A percentile compares a stretch with the other conserved stretches of the same genome.
Conservation (phyloP, 2,797 vertebrate genomes). For the Amniataba percoides region DNA sequence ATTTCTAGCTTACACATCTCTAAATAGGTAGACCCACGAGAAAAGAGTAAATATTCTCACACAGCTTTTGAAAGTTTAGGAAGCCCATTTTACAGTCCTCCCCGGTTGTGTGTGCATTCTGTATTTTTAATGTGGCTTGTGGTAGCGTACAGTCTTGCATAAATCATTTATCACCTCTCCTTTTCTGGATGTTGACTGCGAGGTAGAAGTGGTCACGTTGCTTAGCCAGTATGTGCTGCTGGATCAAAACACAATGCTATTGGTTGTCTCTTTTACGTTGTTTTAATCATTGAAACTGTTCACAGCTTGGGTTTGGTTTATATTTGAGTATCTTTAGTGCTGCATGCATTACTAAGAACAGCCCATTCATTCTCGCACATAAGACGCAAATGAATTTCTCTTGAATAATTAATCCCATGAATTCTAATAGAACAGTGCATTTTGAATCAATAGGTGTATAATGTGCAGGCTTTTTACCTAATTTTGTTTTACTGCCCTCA, state of each 20-base stretch:
- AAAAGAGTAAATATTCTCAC: constrained; percentile 30
- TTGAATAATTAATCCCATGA: constrained; percentile 36
- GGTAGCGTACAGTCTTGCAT: constrained; percentile 45
- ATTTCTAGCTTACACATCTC: constrained; percentile 1
- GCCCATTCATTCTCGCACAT: constrained; percentile 17
- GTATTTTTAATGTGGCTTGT: constrained; percentile 70
- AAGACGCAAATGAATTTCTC: constrained; percentile 27
- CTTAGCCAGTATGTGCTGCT: background rate
- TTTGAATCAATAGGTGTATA: constrained; percentile 41
- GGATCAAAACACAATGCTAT: constrained; percentile 24
- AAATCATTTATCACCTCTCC: constrained; percentile 62
- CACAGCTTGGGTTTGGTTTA: constrained; percentile 7
- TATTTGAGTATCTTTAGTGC: background rate
- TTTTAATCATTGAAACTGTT: constrained; percentile 12
- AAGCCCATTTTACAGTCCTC: constrained; percentile 25
- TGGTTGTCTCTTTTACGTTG: background rate
- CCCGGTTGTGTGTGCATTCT: constrained; percentile 55
- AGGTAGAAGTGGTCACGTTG: constrained; percentile 41
- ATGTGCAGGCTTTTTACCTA: constrained; percentile 5
- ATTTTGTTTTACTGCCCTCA: constrained; percentile 34
- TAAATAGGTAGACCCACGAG: background rate
- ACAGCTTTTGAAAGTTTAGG: constrained; percentile 7
- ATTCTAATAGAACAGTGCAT: constrained; percentile 22
- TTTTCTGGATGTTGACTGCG: constrained; percentile 53
- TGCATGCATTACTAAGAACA: constrained; percentile 3